Base-by-base conservation (phyloP, 1,140 invertebrate species). In the Contarinia nasturtii region DNA sequence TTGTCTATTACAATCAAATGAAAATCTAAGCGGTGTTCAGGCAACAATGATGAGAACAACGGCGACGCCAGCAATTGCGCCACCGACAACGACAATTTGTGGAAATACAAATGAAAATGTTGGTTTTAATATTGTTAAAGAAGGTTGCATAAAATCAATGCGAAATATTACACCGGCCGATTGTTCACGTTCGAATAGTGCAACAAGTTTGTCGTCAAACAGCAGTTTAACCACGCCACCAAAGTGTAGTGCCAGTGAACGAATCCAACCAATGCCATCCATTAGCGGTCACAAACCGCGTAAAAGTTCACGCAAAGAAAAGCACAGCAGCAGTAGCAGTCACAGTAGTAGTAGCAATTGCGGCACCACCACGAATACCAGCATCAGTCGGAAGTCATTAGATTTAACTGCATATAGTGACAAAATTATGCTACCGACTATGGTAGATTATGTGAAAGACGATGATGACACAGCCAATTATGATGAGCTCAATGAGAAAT, bases 161-260 rank as follows among this genome's bases (percentile, higher is more conserved):
- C 46, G 36, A 18, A 11, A 12, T 19, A 4, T 15, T 14, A 5
- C 17, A 14, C 14, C 15, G 12, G 2, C 11, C 15, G 11, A 21
- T 7, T 19, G 14, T 14, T 14, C 12, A 5, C 12, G 20, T 3
- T 48, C 48, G 19, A 44, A 22, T 12, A 48, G 48, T 21, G 34
- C 15, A n/a, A 48, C 33, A 44, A 48, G 48, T 40, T 10, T 48
- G 37, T 48, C 48, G 19, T 48, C 48, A 21, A 27, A 41, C 17
- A 19, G n/a, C 33, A 14, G 17, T 14, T 38, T 38, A 12, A 38
- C 3, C 12, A 38, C 17, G 14, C 12, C 17, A n/a, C 12, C 17
- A 12, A 38, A n/a, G 14, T 38, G 36, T 38, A 38, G n/a, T 38
- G 14, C 7, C 7, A 38, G 17, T 14, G 36, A n/a, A 38, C 36